Evolutionary conservation across 1,140 invertebrate species (phyloP), one percentile per base, ranked within the genome.

Genomic region (Drosophila prosaltans): DNA sequence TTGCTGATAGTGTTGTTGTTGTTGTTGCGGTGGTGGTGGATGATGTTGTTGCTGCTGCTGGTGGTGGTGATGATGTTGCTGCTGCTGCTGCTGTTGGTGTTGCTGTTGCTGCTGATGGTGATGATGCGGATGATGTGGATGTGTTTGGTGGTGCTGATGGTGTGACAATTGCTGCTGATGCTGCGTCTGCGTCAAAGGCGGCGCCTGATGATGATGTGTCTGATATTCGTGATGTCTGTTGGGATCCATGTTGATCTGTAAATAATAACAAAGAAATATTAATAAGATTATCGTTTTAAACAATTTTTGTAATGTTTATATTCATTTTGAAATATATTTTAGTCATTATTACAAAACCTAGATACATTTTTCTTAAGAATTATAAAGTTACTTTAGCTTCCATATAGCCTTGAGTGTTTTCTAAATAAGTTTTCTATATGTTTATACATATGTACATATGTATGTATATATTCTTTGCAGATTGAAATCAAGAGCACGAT

Each of bases 141-240:
- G 74, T 40, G 41, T 60, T 45, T 60, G 71, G 45, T 77, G 82
- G 70, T 80, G 78, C 40, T 65, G 76, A 40, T 76, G 63, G 63
- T 72, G 65, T 45, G 51, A 68, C 74, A 78, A 60, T 63, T 75
- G 39, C 9, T 75, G 73, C 36, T 58, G 73, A 36, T 75, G 45
- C 9, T 51, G 45, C 10, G 21, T 3, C 21, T 51, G 45, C 8
- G 45, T 7, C 45, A 51, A 2, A 21, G 45, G 45, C 60, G 54
- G 26, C 16, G 57, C 16, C 43, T 51, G 83, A 66, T 86, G 81
- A 84, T 88, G 85, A 86, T 86, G 83, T 54, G 80, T 78, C 67
- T 72, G 83, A 84, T 86, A 91, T 82, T 91, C 90, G 75, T 85
- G 83, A 83, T 89, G 90, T 89, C 81, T 69, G 64, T 89, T 85